Conservation (phyloP, 64 coral and sea anemone species). For the Montipora sp. region DNA sequence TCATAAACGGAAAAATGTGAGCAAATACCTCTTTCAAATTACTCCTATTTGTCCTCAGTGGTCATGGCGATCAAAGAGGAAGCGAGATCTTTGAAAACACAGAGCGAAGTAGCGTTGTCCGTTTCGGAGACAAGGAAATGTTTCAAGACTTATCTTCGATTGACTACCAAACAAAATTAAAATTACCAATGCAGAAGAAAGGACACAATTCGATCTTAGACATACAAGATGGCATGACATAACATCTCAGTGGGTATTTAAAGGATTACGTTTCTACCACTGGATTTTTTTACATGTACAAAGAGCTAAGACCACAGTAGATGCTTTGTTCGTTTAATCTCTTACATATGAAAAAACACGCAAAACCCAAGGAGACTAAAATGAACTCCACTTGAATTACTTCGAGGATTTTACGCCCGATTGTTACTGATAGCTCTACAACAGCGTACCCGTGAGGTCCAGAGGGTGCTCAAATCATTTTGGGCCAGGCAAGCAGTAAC, state of each 20-base stretch:
- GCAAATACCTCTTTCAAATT: too few relatives aligned
- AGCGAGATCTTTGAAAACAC: background rate
- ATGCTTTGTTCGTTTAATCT: slow-evolving; percentile 34
- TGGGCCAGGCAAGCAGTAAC: slow-evolving; percentile 3
- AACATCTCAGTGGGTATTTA: slow-evolving; percentile 24
- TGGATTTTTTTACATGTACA: background rate
- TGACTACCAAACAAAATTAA: too few relatives aligned
- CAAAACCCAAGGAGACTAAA: background rate
- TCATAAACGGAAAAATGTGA: too few relatives aligned
- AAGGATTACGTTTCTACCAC: background rate
- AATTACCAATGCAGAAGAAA: background rate
- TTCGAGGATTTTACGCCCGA: background rate
- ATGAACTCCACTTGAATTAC: background rate
- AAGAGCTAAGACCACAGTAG: background rate
- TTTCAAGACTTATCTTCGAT: too few relatives aligned
- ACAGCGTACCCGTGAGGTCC: slow-evolving; percentile 19
- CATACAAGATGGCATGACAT: background rate
- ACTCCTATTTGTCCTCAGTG: too few relatives aligned
- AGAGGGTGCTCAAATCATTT: slow-evolving; percentile 7
- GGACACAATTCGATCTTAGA: background rate
- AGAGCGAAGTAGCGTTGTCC: background rate
- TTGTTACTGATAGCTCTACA: slow-evolving; percentile 1
- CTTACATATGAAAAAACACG: slow-evolving; percentile 3
- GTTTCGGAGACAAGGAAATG: background rate
- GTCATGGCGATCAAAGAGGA: too few relatives aligned